Evolutionary conservation across 2,888 invertebrate genomes (phyloP), one percentile per base, ranked within the genome.

Genomic region (Morinoia aosen): DNA sequence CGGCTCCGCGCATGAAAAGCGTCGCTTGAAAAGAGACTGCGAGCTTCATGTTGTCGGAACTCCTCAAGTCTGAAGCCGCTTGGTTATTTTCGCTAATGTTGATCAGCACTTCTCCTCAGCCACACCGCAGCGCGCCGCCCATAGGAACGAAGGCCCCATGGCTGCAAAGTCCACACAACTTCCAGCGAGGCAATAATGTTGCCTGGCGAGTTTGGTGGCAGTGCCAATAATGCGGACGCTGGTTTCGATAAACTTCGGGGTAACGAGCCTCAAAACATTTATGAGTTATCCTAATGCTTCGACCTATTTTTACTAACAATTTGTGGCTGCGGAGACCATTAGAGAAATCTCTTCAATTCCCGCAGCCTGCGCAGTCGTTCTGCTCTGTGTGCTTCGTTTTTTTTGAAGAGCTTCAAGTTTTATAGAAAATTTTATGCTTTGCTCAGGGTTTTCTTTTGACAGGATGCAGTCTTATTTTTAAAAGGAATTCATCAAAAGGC

Each of bases 181-280:
- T 76, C 33, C 10, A 76, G 76, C 10, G 25, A 76, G 25, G 76
- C 76, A 76, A 76, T 76, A 19, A 39, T 48, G 11, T 19, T 90
- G 48, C 90, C 11, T 48, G 90, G 19, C 1, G 88, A 33, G 39
- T 88, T 88, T 88, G 33, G 88, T 88, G 88, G 14, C 61, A 19
- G 61, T 33, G 25, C 76, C 19, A 76, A 76, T 76, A 76, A 76
- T 76, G 33, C 25, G 76, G 33, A 76, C 33, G 61, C 61, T 61
- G 14, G 88, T 88, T 39, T 88, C 88, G 48, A 90, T 90, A 90
- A 90, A 90, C 48, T 48, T 40, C 39, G 48, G 90, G 48, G 90
- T 12, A 90, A 90, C 40, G 90, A 90, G 90, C 12, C 48, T 90
- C 90, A 90, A 90, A 90, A 48, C 48, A 90, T 90, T 90, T 90